A percentile compares a stretch with the other conserved stretches of the same genome.
phyloP scores from a whole-genome alignment of 92 coral and sea anemone genomes.

The Siderastrea radians region DNA sequence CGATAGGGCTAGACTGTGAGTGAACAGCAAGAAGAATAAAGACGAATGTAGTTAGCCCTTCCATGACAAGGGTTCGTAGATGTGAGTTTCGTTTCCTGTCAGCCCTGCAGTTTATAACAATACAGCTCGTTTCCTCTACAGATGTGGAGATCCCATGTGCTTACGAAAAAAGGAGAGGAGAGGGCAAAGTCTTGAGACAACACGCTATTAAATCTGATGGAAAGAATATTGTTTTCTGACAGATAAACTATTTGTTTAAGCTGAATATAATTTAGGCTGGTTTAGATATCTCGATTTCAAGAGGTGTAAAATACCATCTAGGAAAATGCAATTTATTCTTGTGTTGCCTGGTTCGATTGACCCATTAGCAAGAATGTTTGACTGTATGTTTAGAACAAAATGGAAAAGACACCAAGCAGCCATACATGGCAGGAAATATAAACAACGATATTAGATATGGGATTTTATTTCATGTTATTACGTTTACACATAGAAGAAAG shows the following conservation, averaged over 20 bases:
- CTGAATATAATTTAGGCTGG: conserved; percentile 9
- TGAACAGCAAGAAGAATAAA: conserved; percentile 6
- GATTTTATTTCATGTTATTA: conserved; percentile 7
- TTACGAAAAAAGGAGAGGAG: background rate
- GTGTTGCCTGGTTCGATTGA: conserved; percentile 40
- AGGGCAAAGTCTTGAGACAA: conserved; percentile 4
- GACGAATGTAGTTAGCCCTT: background rate
- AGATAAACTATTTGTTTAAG: conserved; percentile 47
- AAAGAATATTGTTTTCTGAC: conserved; percentile 20
- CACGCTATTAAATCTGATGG: conserved; percentile 13
- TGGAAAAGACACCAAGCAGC: background rate
- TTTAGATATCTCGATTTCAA: conserved; percentile 14
- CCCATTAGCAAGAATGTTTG: conserved; percentile 37
- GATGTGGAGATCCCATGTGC: conserved; percentile 35
- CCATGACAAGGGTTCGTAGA: conserved; percentile 17
- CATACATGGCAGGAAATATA: background rate
- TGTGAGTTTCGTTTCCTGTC: background rate
- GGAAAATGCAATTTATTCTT: background rate
- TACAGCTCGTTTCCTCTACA: conserved; percentile 26
- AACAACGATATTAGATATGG: background rate
- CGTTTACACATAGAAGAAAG: background rate
- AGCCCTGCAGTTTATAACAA: background rate
- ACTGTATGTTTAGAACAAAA: background rate
- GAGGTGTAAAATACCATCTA: conserved; percentile 14
- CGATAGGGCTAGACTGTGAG: conserved; percentile 18